Conservation (phyloP, 2,797 vertebrate genomes). For the Ptychadena robeensis region DNA sequence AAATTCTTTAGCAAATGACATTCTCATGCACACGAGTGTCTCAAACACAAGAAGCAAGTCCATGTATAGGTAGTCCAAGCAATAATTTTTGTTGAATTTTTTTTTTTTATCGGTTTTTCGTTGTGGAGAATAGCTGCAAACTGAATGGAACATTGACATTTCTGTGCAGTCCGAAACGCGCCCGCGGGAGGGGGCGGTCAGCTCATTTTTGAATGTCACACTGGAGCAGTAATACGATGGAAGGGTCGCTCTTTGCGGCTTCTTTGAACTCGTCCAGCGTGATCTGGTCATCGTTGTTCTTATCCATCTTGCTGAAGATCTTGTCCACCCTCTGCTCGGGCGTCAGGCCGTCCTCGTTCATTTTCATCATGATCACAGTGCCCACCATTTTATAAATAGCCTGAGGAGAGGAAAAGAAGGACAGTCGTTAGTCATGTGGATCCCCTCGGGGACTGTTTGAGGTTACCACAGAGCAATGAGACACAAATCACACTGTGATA, state of each 20-base stretch:
- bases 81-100: conserved; percentile 67
- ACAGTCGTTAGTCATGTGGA: background rate
- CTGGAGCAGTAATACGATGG: conserved; percentile 98
- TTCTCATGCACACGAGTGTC: conserved; percentile 99
- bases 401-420: conserved; percentile 73
- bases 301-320: conserved; percentile 99
- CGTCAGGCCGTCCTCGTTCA: conserved; percentile 98
- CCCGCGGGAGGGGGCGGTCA: conserved; percentile 65
- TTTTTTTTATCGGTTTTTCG: conserved; percentile 64
- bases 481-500: background rate
- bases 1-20: conserved; percentile 98
- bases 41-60: conserved; percentile 99
- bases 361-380: conserved; percentile 99
- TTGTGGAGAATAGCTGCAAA: conserved; percentile 96
- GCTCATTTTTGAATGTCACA: conserved; percentile 99
- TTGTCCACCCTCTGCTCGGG: conserved; percentile 97
- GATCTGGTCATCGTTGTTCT: conserved; percentile 99
- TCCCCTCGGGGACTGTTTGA: background rate
- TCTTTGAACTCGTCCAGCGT: conserved; percentile 99
- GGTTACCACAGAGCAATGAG: background rate
- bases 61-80: conserved; percentile 99
- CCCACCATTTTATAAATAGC: conserved; percentile 99
- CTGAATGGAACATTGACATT: conserved; percentile 95
- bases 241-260: conserved; percentile 97
- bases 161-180: conserved; percentile 88